Conservation (phyloP, 2,113 vertebrate species). For the Sakesphorus luctuosus region DNA sequence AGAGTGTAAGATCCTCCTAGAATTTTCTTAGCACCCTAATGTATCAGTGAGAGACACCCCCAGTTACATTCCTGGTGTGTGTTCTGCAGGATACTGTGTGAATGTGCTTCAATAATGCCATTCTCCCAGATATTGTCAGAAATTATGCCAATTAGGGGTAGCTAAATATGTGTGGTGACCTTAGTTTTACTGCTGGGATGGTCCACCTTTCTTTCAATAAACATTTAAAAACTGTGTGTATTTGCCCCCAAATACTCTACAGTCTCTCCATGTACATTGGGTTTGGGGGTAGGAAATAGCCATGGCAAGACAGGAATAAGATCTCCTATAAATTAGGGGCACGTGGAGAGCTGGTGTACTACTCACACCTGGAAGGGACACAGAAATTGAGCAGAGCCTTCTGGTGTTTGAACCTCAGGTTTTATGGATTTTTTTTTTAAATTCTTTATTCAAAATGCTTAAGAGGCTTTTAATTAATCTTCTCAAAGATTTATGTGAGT, state of each 20-base stretch:
- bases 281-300: neutral
- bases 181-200: neutral
- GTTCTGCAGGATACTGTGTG: neutral
- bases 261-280: neutral
- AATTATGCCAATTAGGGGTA: neutral
- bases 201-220: neutral
- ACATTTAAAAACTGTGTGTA: neutral
- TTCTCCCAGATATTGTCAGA: neutral
- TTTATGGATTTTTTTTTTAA: neutral
- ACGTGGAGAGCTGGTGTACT: neutral
- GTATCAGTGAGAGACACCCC: neutral
- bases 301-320: neutral
- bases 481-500: neutral
- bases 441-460: neutral
- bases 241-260: neutral
- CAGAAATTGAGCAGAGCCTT: neutral
- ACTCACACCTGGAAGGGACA: neutral
- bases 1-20: fast-evolving
- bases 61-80: neutral
- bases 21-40: neutral
- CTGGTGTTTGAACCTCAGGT: neutral
- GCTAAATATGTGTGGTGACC: neutral
- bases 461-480: neutral
- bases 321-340: neutral
- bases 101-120: neutral